phyloP scores from a whole-genome alignment of 2,113 vertebrate species.

The Perognathus longimembris region DNA sequence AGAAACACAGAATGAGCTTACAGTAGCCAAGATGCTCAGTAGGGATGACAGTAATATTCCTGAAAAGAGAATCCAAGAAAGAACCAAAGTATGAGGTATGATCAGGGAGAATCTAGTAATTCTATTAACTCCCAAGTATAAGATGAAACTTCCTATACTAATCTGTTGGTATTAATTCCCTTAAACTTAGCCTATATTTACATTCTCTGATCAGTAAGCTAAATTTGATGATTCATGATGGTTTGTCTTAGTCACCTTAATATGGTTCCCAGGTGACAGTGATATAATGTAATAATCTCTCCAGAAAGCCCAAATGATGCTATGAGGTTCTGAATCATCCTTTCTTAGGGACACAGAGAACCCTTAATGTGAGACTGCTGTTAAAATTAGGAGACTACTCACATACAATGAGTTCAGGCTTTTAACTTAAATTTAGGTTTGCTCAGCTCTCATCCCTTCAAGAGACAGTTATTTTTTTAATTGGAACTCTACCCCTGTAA shows the following conservation, averaged over 20 bases:
- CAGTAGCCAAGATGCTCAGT: not conserved
- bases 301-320: not conserved
- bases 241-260: not conserved
- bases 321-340: slow-evolving; percentile 30
- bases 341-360: not conserved
- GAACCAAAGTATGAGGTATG: not conserved
- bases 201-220: slow-evolving; percentile 39
- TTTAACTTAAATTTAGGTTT: slow-evolving; percentile 28
- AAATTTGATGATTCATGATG: slow-evolving; percentile 33
- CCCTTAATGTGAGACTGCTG: not conserved
- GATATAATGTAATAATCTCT: not conserved
- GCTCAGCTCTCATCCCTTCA: not conserved
- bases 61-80: not conserved
- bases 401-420: not conserved
- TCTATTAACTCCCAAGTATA: slow-evolving; percentile 42
- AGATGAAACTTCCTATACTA: not conserved
- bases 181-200: slow-evolving; percentile 9
- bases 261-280: not conserved
- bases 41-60: not conserved
- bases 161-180: not conserved
- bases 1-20: not conserved
- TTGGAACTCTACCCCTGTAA: slow-evolving; percentile 13
- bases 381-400: slow-evolving; percentile 2
- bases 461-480: slow-evolving; percentile 48
- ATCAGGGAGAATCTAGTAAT: not conserved